Conservation (phyloP, 2,113 vertebrate species). For the Psettodes erumei region DNA sequence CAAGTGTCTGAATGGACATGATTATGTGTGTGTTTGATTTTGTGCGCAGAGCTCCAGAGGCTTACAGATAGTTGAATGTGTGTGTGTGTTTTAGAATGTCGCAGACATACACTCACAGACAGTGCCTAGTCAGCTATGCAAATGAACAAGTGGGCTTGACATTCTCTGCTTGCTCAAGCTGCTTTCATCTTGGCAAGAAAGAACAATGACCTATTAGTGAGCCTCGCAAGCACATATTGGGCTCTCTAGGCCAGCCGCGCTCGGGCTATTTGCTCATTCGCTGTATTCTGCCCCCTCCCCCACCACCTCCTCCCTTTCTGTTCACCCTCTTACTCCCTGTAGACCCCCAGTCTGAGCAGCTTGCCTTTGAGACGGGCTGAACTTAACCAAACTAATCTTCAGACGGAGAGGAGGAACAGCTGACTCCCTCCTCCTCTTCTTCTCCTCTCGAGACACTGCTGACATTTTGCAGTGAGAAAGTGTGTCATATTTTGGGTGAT, state of each 20-base stretch:
- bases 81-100: neutral
- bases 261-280: conserved; percentile 49
- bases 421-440: conserved; percentile 9
- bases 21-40: neutral
- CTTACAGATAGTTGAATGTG: neutral
- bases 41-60: neutral
- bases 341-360: conserved; percentile 43
- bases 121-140: conserved; percentile 25
- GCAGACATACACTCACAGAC: neutral
- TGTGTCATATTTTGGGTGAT: conserved; percentile 51
- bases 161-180: conserved; percentile 46
- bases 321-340: conserved; percentile 36
- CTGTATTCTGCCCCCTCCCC: conserved; percentile 11
- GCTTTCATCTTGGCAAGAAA: conserved; percentile 64
- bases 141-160: conserved; percentile 53
- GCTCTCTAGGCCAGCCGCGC: conserved; percentile 36
- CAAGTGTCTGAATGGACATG: conserved; percentile 14
- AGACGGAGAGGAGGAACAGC: conserved; percentile 44
- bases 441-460: conserved; percentile 63
- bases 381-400: conserved; percentile 72
- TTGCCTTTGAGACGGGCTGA: conserved; percentile 58
- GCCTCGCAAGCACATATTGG: conserved; percentile 49
- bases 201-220: conserved; percentile 69
- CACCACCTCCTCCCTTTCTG: conserved; percentile 10
- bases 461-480: conserved; percentile 71